Percentiles rank a stretch among this genome's conserved stretches.
phyloP scores from a whole-genome alignment of 1,140 invertebrate genomes.

The Zaprionus ornatus region DNA sequence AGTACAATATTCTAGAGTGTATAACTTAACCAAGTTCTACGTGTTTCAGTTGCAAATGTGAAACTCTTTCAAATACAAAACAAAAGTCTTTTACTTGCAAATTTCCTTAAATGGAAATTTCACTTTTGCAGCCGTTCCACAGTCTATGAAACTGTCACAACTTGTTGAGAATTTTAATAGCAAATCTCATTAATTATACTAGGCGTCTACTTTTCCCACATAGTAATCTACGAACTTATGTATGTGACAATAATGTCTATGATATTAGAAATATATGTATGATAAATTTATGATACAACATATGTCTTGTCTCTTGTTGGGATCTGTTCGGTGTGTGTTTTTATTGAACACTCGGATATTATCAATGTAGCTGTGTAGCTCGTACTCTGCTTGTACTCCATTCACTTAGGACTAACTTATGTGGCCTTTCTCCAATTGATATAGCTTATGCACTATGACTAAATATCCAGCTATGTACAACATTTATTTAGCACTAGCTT shows the following conservation, averaged over 20 bases:
- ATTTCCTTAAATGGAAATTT: not conserved
- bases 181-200: constrained; percentile 2
- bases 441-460: constrained; percentile 22
- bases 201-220: constrained; percentile 1
- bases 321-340: not conserved
- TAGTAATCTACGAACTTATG: constrained; percentile 4
- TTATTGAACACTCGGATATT: constrained; percentile 20
- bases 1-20: not conserved
- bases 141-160: constrained; percentile 13
- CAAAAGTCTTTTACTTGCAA: not conserved
- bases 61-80: not conserved
- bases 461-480: constrained; percentile 66
- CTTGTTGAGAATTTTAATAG: constrained; percentile 11
- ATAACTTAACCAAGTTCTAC: constrained; percentile 8
- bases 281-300: constrained; percentile 26
- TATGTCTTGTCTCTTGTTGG: constrained; percentile 12
- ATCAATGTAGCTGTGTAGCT: too few species aligned
- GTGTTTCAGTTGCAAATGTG: not conserved
- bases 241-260: constrained; percentile 1
- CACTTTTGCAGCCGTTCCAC: not conserved
- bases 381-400: constrained; percentile 14
- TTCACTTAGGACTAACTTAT: constrained; percentile 16
- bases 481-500: constrained; percentile 54
- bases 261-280: constrained; percentile 9
- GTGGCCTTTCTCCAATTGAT: constrained; percentile 14